A percentile compares a stretch with the other conserved stretches of the same genome.
Conservation (phyloP, 1,140 invertebrate species). For the Drosophila orena region DNA sequence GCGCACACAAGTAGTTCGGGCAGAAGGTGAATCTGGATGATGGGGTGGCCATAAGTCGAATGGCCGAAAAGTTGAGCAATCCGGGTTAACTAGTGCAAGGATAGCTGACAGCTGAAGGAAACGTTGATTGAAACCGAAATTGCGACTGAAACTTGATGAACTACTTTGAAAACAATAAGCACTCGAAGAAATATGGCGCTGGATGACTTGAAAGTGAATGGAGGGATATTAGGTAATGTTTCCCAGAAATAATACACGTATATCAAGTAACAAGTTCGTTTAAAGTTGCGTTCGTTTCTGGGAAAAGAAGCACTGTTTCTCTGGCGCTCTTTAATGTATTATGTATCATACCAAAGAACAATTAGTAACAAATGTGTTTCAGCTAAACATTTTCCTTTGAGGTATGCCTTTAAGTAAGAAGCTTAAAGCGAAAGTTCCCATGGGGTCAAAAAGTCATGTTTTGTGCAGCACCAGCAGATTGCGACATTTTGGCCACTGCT, state of each 20-base stretch:
- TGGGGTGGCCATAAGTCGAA: slow-evolving; percentile 15
- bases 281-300: not conserved
- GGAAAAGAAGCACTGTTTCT: no score
- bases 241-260: no score
- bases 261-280: no score
- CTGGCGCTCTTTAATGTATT: not conserved
- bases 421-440: slow-evolving; percentile 42
- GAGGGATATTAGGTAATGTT: not conserved
- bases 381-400: not conserved
- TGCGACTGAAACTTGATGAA: not conserved
- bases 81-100: slow-evolving; percentile 32
- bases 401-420: slow-evolving; percentile 17
- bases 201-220: not conserved
- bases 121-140: slow-evolving; percentile 9
- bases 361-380: slow-evolving; percentile 31
- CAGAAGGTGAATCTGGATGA: not conserved
- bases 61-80: slow-evolving; percentile 29
- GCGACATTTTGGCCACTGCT: slow-evolving; percentile 26
- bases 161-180: not conserved
- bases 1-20: slow-evolving; percentile 6
- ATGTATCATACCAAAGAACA: not conserved
- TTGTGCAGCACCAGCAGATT: slow-evolving; percentile 38
- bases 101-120: slow-evolving; percentile 16
- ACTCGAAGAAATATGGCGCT: not conserved
- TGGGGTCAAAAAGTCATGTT: slow-evolving; percentile 27